phyloP scores from a whole-genome alignment of 2,113 vertebrate genomes.

The Bos javanicus region DNA sequence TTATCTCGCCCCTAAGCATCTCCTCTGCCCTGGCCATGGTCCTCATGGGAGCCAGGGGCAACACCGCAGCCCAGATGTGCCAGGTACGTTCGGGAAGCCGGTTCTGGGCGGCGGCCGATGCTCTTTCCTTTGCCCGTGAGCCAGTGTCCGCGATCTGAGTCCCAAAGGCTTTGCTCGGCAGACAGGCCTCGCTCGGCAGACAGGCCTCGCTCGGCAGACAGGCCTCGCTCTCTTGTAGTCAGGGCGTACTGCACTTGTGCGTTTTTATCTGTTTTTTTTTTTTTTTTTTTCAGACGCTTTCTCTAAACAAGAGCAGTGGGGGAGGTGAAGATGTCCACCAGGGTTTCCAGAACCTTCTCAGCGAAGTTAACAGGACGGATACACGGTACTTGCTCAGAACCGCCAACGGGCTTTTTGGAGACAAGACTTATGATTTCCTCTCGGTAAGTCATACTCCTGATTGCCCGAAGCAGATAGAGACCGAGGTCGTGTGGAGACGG shows the following conservation, averaged over 20 bases:
- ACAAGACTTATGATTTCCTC: constrained; percentile 85
- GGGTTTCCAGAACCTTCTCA: constrained; percentile 83
- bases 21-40: too few species aligned
- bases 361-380: constrained; percentile 83
- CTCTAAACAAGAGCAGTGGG: constrained; percentile 71
- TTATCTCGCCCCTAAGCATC: too few species aligned
- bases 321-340: constrained; percentile 77
- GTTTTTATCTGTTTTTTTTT: not conserved
- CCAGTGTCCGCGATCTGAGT: too few species aligned
- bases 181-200: too few species aligned
- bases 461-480: not conserved
- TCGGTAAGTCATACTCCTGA: constrained; percentile 78
- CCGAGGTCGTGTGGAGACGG: fast-evolving
- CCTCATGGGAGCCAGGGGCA: too few species aligned
- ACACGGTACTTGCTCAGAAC: constrained; percentile 86
- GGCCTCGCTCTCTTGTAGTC: not conserved
- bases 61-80: too few species aligned
- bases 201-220: too few species aligned
- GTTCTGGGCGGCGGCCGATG: too few species aligned
- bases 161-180: too few species aligned
- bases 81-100: too few species aligned
- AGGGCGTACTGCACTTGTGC: fast-evolving
- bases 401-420: constrained; percentile 92
- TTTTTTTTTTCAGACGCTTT: constrained; percentile 82
- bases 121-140: too few species aligned